Percentiles rank a stretch among this genome's conserved stretches.
Conservation (phyloP, 2,797 vertebrate species). For the Silurus aristotelis region DNA sequence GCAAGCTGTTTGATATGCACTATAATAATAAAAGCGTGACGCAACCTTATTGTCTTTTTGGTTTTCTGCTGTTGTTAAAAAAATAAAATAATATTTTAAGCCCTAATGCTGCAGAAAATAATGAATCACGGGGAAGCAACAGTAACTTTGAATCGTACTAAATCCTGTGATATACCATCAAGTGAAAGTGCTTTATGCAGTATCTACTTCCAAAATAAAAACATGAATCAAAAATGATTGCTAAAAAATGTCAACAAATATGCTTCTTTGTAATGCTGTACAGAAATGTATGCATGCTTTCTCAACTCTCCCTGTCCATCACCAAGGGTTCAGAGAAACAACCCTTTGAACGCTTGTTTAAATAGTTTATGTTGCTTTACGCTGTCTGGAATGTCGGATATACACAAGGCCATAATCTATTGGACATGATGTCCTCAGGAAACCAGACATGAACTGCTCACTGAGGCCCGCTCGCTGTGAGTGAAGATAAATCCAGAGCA, state of each 20-base stretch:
- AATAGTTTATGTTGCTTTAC: not conserved
- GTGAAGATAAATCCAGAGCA: not conserved
- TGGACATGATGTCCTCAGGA: not conserved
- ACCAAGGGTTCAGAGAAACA: not conserved
- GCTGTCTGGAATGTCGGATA: not conserved
- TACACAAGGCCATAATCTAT: not conserved
- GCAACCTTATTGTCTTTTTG: not conserved
- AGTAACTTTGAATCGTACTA: not conserved
- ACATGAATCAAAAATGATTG: too few relatives aligned
- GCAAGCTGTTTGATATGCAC: too few relatives aligned
- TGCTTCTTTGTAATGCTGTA: too few relatives aligned
- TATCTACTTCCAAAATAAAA: too few relatives aligned
- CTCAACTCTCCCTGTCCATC: not conserved
- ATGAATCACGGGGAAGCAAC: too few relatives aligned
- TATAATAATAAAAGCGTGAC: not conserved
- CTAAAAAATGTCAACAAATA: too few relatives aligned
- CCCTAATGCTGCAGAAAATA: too few relatives aligned
- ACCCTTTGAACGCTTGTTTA: not conserved
- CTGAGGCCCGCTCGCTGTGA: not conserved
- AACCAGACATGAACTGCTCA: not conserved
- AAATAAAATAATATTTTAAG: too few relatives aligned
- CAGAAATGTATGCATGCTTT: not conserved
- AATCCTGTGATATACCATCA: not conserved
- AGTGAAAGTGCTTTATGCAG: too few relatives aligned
- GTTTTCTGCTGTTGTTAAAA: too few relatives aligned